Base-by-base conservation (phyloP, 2,113 vertebrate species). In the Leptobrachium ailaonicum region DNA sequence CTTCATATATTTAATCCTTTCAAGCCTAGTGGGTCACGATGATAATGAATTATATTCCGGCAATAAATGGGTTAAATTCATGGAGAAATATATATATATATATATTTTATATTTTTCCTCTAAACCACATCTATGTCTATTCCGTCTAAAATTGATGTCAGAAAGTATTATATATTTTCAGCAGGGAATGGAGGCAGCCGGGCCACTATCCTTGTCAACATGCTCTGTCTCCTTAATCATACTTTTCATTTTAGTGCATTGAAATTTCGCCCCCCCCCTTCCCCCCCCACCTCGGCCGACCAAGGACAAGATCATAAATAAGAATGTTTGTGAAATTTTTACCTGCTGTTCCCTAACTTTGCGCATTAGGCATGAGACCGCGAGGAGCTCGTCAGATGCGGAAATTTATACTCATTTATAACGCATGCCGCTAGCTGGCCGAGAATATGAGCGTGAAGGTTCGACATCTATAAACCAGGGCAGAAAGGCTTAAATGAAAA, bases 271-370 rank as follows among this genome's bases (percentile, higher is more conserved):
- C 78, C 76, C 78, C 77, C 77, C 71, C 71, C 44, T n/a, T n/a
- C 94, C 78, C 76, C 78, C 77, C 77, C 71, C 20, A 32, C 71
- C 44, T 62, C 66, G 60, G 60, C 66, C 54, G 94, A 88, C 93
- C 96, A 97, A 97, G 96, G 96, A 95, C 95, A 95, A 92, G 94
- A 95, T 94, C 94, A 96, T 96, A 95, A 97, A 98, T 95, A 95
- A 95, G 94, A 93, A 92, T 92, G 90, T 96, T 97, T 95, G 93
- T 94, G 91, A 93, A 91, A 93, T 94, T 95, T 95, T 95, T 93
- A 95, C 95, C 93, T 95, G 93, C 93, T 89, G 90, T 92, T 94
- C 84, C 89, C 90, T 88, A 94, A 94, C 92, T 95, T 93, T 91
- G 91, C 88, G 91, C 93, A 93, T 93, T 93, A 92, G 90, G 91